These are phyloP conservation scores for Thalassoma bifasciatum DNA, from an alignment of 2,113 vertebrate species.

Conservation along the genomic window DNA sequence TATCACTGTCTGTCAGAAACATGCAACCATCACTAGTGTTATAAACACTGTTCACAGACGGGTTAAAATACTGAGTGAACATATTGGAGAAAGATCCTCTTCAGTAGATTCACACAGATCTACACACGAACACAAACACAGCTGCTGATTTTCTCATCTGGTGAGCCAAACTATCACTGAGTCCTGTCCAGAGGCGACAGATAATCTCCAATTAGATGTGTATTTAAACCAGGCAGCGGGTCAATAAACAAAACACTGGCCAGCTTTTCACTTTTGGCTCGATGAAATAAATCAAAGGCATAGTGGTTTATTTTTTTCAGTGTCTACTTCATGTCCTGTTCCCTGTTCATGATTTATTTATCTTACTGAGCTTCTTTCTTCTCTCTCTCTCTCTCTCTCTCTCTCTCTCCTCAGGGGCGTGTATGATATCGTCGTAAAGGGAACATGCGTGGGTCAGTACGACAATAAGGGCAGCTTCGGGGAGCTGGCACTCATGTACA, in stretches of 20 bases:
- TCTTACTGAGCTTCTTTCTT: constrained; percentile 41
- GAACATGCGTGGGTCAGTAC: constrained; percentile 91
- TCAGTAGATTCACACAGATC: neutral
- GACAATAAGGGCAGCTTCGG: constrained; percentile 98
- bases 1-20: neutral
- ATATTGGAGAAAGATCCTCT: neutral
- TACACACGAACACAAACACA: constrained; percentile 1
- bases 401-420: constrained; percentile 84
- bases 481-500: constrained; percentile 98
- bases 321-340: neutral
- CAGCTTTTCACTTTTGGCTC: neutral
- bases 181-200: constrained; percentile 6
- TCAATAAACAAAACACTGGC: constrained; percentile 16
- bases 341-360: neutral
- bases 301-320: neutral
- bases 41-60: neutral
- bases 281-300: neutral
- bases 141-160: neutral
- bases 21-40: neutral
- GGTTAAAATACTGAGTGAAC: neutral
- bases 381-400: constrained; percentile 30
- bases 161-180: neutral
- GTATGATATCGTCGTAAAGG: constrained; percentile 92
- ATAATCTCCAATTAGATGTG: constrained; percentile 19
- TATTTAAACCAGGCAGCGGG: constrained; percentile 21